Evolutionary conservation across 2,113 vertebrate species (phyloP).

Genomic region (Odontesthes bonariensis): DNA sequence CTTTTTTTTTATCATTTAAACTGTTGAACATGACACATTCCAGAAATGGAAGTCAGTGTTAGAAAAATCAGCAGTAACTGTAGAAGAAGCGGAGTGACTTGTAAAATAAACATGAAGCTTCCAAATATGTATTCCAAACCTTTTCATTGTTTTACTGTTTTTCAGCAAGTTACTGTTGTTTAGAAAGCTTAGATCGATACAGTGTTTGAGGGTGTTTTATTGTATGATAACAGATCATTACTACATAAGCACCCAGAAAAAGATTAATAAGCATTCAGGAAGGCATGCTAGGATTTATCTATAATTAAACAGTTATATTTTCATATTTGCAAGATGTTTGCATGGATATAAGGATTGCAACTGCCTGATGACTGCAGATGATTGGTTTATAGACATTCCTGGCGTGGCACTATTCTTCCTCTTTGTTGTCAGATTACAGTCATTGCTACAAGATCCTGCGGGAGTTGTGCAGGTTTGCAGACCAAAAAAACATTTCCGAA

Average conservation of each 20-base stretch:
- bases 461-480: slow-evolving; percentile 31
- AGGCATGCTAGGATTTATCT: not conserved
- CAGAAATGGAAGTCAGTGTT: slow-evolving; percentile 19
- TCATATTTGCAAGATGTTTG: slow-evolving; percentile 4
- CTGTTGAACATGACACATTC: slow-evolving; percentile 12
- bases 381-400: slow-evolving; percentile 53
- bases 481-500: slow-evolving; percentile 50
- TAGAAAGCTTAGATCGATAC: not conserved
- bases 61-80: slow-evolving; percentile 1
- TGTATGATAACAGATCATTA: slow-evolving; percentile 31
- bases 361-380: slow-evolving; percentile 10
- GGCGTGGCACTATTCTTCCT: slow-evolving; percentile 6
- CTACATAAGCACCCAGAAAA: slow-evolving; percentile 31
- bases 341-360: not conserved
- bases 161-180: no score
- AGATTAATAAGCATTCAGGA: slow-evolving; percentile 22
- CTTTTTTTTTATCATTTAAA: slow-evolving; percentile 21
- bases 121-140: not conserved
- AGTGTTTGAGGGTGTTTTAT: slow-evolving; percentile 54
- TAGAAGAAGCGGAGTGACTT: not conserved
- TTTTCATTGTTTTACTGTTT: no score
- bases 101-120: slow-evolving; percentile 29
- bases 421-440: slow-evolving; percentile 20
- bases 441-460: slow-evolving; percentile 46
- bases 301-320: slow-evolving; percentile 8